Evolutionary conservation across 2,888 invertebrate genomes (phyloP), one percentile per base, ranked within the genome.

Genomic region (Drosophila multiciliata): DNA sequence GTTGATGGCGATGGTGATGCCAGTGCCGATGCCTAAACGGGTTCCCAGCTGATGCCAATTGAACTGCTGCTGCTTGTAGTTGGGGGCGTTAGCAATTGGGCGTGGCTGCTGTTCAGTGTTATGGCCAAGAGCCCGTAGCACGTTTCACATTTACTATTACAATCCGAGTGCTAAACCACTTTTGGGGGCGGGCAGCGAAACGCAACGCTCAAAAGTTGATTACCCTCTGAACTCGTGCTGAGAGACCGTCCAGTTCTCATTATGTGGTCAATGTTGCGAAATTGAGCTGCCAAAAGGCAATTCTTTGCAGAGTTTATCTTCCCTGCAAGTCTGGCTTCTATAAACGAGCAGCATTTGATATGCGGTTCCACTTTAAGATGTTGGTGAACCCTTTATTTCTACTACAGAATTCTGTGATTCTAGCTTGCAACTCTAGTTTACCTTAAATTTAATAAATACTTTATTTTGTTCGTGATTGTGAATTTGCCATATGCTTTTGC

Each of bases 21-120:
- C 23, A 66, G 66, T 64, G 80, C 67, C 45, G 58, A 55, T 52
- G 33, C n/a, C 8, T 29, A 64, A 89, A 83, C 89, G 61, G 63
- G 85, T 76, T 83, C 73, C 58, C 70, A 73, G 61, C 58, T 66
- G 63, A 72, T 77, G 58, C 68, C 78, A 86, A 83, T 67, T 75
- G 62, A 75, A 61, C 53, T 53, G 49, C 49, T 59, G 45, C 23
- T 36, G 33, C 12, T 33, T 66, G 49, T 58, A 26, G 50, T 63
- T 52, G 66, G 60, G 73, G 71, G 76, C 66, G 70, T 66, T 48
- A 36, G 53, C 53, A 52, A 36, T 29, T 35, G 68, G 60, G 69
- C 59, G 49, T 66, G 42, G 42, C 58, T 29, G 64, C 59, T 54
- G 35, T 40, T 48, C 49, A 54, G 45, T 58, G n/a, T 62, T 61